Evolutionary conservation across 2,113 vertebrate genomes (phyloP).

Genomic region (Cyphomyrus discorhynchus): DNA sequence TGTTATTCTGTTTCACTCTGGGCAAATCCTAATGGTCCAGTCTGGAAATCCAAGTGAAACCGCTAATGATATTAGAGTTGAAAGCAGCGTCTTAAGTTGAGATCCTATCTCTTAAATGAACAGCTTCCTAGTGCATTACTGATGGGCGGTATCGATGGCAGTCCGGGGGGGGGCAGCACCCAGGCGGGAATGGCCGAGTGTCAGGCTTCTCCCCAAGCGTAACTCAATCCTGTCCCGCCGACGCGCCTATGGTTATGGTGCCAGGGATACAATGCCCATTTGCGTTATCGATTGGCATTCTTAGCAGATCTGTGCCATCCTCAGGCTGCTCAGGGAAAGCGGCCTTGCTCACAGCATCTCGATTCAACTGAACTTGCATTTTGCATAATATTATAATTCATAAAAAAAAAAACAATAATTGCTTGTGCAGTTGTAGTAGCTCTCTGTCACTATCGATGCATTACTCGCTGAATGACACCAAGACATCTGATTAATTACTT

Average conservation of each 20-base stretch:
- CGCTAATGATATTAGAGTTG: constrained; percentile 33
- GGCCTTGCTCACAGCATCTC: background rate
- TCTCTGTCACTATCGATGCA: background rate
- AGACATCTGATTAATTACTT: constrained; percentile 2
- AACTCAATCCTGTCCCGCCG: background rate
- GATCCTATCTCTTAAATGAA: constrained; percentile 30
- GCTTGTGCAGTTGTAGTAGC: background rate
- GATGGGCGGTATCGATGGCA: background rate
- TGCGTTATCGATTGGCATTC: constrained; percentile 1
- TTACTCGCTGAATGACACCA: background rate
- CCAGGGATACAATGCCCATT: background rate
- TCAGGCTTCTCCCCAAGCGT: background rate
- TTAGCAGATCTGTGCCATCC: background rate
- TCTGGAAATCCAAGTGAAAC: constrained; percentile 21
- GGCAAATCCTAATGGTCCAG: constrained; percentile 26
- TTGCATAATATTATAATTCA: background rate
- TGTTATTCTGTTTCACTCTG: constrained; percentile 34
- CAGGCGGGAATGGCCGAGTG: background rate
- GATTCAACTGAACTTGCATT: background rate
- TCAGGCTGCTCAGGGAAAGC: background rate
- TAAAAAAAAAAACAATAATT: background rate
- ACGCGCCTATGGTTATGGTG: background rate
- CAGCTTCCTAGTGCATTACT: constrained; percentile 12
- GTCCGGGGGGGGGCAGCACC: background rate
- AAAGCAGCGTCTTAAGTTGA: constrained; percentile 22